These are phyloP conservation scores for Mola mola DNA, from an alignment of 2,113 vertebrate genomes.

Conservation along the genomic window DNA sequence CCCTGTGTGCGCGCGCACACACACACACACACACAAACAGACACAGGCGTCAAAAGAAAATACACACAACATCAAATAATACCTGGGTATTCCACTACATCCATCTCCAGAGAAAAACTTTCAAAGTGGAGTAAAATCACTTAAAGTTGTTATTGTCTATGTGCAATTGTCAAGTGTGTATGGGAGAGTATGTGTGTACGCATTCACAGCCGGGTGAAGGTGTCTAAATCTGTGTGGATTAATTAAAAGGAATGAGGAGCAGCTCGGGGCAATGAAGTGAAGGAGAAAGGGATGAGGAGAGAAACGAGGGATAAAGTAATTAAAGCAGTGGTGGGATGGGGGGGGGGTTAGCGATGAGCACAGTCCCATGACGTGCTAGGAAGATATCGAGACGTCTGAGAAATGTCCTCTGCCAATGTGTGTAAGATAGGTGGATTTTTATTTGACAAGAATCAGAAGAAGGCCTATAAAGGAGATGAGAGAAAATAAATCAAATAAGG, in stretches of 20 bases:
- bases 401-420: slow-evolving; percentile 28
- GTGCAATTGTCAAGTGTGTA: slow-evolving; percentile 33
- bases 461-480: slow-evolving; percentile 4
- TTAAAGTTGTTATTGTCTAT: slow-evolving; percentile 49
- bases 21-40: slow-evolving; percentile 20
- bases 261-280: slow-evolving; percentile 69
- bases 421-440: slow-evolving; percentile 14
- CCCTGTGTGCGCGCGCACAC: slow-evolving; percentile 77
- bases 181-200: slow-evolving; percentile 11
- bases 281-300: slow-evolving; percentile 68
- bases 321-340: slow-evolving; percentile 58
- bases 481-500: slow-evolving; percentile 9
- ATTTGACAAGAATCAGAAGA: slow-evolving; percentile 12
- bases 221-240: slow-evolving; percentile 78
- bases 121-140: slow-evolving; percentile 55
- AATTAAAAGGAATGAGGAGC: slow-evolving; percentile 78
- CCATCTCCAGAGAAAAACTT: slow-evolving; percentile 44
- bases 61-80: slow-evolving; percentile 15
- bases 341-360: slow-evolving; percentile 26
- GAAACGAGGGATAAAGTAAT: slow-evolving; percentile 73
- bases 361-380: slow-evolving; percentile 42
- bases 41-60: slow-evolving; percentile 11
- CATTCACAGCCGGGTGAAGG: slow-evolving; percentile 69
- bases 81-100: slow-evolving; percentile 9
- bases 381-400: slow-evolving; percentile 56